Evolutionary conservation across 1,140 invertebrate species (phyloP), one percentile per base, ranked within the genome.

Genomic region (Drosophila mojavensis): DNA sequence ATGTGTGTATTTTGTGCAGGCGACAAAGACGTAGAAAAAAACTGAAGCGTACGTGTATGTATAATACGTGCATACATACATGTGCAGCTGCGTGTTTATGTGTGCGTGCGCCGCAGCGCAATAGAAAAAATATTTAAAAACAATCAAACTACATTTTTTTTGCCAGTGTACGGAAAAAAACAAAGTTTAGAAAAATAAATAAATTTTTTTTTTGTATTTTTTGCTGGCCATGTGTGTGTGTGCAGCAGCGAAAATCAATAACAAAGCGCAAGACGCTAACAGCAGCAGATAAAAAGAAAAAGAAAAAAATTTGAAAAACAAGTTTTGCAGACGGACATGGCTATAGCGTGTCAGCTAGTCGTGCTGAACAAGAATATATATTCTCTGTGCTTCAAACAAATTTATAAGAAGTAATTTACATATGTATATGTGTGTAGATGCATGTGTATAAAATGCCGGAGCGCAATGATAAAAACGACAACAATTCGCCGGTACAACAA

Each of bases 181-280:
- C 28, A 30, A 45, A 33, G 5, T 33, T 7, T 9, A 33, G 33
- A 33, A 9, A 66, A 59, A 60, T 58, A 63, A 74, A 41, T 10
- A 58, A 11, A 64, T 64, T 74, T 79, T 39, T 62, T 55, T 33
- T 33, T 26, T 30, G n/a, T 55, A 7, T 33, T 60, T 39, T 54
- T 39, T 36, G 17, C 36, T 59, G 11, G 66, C 33, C 20, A 20
- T 61, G 56, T 71, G 75, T 75, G 72, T 64, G 66, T 59, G 45
- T 62, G 64, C 66, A 48, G 53, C 59, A 69, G 61, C 83, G 72
- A 86, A 85, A 81, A 85, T 85, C 82, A 86, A 85, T 84, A 84
- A 70, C 67, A 69, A 69, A 69, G 65, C 55, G 50, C 41, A 65
- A 71, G 43, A 47, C 56, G 50, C 55, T 54, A 17, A 30, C n/a